phyloP scores from a whole-genome alignment of 2,797 vertebrate genomes.

The Synanceia verrucosa region DNA sequence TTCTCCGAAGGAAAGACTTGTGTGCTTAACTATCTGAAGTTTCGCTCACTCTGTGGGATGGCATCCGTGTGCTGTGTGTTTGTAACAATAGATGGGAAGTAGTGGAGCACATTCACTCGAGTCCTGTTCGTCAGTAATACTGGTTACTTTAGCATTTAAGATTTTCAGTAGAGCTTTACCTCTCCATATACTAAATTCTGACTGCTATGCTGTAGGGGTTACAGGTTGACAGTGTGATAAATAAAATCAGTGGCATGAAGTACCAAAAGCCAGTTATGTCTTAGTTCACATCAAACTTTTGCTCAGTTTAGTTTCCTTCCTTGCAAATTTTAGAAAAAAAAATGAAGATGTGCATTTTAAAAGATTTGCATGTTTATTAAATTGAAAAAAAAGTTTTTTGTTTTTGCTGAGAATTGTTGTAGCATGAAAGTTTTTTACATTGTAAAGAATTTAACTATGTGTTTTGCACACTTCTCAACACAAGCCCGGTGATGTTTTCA shows the following conservation, averaged over 20 bases:
- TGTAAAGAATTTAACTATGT: no score
- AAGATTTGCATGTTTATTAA: background rate
- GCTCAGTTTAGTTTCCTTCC: background rate
- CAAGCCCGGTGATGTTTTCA: background rate
- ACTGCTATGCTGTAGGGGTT: background rate
- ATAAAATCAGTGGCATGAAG: background rate
- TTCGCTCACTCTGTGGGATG: slow-evolving; percentile 29
- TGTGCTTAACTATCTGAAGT: slow-evolving; percentile 49
- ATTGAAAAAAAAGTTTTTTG: no score
- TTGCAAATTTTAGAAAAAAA: no score
- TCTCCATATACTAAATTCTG: background rate
- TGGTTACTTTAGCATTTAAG: background rate
- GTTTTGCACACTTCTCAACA: no score
- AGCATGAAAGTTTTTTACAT: no score
- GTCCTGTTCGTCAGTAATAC: background rate
- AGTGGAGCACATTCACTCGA: background rate
- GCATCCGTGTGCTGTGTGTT: slow-evolving; percentile 21
- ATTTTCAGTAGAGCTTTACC: background rate
- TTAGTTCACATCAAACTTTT: background rate
- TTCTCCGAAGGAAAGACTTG: slow-evolving; percentile 63
- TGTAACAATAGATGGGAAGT: slow-evolving; percentile 9
- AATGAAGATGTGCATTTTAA: background rate
- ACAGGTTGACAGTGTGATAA: background rate
- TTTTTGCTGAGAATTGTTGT: no score
- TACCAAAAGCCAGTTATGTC: background rate